Percentiles rank a stretch among this genome's conserved stretches.
These are phyloP conservation scores for Salvator merianae DNA, from an alignment of 2,113 vertebrate genomes.

Conservation along the genomic window DNA sequence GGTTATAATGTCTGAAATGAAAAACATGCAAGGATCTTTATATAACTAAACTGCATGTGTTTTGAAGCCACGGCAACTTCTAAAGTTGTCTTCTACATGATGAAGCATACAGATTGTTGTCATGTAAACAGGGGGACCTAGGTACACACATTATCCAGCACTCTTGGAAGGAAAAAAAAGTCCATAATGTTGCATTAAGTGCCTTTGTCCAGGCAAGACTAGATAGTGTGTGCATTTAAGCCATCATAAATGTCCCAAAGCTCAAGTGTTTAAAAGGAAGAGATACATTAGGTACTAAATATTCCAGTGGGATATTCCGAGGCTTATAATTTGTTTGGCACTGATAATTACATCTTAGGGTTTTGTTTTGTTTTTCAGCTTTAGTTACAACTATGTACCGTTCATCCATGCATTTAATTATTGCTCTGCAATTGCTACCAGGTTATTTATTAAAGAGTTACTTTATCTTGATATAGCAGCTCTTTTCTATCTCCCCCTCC, in stretches of 20 bases:
- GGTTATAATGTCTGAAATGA: not conserved
- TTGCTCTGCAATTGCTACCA: constrained; percentile 75
- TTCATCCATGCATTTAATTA: constrained; percentile 82
- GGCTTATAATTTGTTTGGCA: constrained; percentile 80
- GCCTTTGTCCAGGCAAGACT: not conserved
- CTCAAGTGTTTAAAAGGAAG: constrained; percentile 75
- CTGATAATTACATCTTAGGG: constrained; percentile 77
- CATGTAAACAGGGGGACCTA: not conserved
- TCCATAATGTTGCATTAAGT: too few relatives aligned
- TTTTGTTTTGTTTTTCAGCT: constrained; percentile 64
- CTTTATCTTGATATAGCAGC: constrained; percentile 79
- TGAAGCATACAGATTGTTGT: not conserved
- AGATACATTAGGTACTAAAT: constrained; percentile 77
- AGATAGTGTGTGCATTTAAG: constrained; percentile 12
- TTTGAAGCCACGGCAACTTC: not conserved
- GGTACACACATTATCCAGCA: not conserved
- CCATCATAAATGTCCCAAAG: constrained; percentile 67
- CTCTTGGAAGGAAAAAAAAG: not conserved
- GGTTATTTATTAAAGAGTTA: constrained; percentile 85
- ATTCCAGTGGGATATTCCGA: constrained; percentile 73
- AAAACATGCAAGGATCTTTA: not conserved
- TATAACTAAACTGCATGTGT: not conserved
- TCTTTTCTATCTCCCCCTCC: constrained; percentile 74
- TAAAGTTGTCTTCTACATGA: not conserved
- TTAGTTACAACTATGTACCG: constrained; percentile 78